A percentile compares a stretch with the other conserved stretches of the same genome.
These are phyloP conservation scores for Cyrtorhinus lividipennis DNA, from an alignment of 1,140 invertebrate genomes.

Conservation along the genomic window DNA sequence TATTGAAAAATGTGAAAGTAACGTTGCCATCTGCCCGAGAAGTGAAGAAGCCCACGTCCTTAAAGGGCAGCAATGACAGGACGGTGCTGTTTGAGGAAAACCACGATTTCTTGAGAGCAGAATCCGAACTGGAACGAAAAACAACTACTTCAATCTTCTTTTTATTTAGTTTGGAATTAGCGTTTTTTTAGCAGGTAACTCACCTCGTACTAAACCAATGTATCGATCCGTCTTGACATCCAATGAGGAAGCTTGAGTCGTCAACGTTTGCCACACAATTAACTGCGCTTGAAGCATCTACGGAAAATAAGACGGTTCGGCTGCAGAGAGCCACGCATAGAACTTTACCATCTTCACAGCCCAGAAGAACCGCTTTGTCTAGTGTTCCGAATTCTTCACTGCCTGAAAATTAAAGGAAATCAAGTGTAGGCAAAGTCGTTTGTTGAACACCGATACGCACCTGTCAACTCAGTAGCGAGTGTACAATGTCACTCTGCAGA, in stretches of 20 bases:
- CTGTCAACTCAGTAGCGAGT: no score
- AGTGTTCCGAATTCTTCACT: constrained; percentile 45
- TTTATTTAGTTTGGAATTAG: no score
- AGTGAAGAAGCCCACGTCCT: constrained; percentile 32
- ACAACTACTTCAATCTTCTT: no score
- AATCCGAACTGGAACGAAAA: no score
- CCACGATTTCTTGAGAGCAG: constrained; percentile 27
- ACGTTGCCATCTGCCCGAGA: constrained; percentile 45
- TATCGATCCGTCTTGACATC: constrained; percentile 39
- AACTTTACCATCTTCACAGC: constrained; percentile 46
- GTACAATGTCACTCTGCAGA: no score
- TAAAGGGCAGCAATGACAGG: constrained; percentile 29
- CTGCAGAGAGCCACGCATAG: constrained; percentile 40
- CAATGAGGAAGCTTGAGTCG: constrained; percentile 31
- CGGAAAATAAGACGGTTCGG: constrained; percentile 33
- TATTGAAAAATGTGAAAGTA: constrained; percentile 29
- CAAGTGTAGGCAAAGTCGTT: no score
- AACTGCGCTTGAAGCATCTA: constrained; percentile 34
- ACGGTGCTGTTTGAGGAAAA: constrained; percentile 36
- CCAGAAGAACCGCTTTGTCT: constrained; percentile 44
- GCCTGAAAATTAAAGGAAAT: constrained; percentile 28
- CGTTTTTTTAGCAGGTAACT: no score
- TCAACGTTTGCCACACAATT: constrained; percentile 34
- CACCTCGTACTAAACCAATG: constrained; percentile 25
- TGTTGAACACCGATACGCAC: no score